A percentile compares a stretch with the other conserved stretches of the same genome.
Conservation (phyloP, 1,140 invertebrate species). For the Mamestra configurata region DNA sequence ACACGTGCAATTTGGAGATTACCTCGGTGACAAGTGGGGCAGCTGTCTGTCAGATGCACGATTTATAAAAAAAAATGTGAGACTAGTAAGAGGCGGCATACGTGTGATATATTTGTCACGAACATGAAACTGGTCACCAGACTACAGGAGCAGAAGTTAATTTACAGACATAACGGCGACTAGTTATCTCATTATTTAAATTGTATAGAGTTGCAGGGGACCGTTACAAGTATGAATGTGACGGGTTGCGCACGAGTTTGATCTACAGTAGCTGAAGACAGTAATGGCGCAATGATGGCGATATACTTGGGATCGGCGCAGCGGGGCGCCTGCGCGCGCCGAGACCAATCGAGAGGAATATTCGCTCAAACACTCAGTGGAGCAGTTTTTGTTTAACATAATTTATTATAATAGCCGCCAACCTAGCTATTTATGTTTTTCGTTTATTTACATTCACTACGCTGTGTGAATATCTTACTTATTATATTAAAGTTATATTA, state of each 20-base stretch:
- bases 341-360: constrained; percentile 60
- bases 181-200: constrained; percentile 42
- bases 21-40: constrained; percentile 16
- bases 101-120: constrained; percentile 18
- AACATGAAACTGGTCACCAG: neutral
- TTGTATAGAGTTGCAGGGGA: constrained; percentile 54
- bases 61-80: constrained; percentile 1
- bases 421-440: constrained; percentile 37
- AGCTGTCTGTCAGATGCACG: constrained; percentile 7
- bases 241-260: constrained; percentile 71
- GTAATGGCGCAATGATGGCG: constrained; percentile 73
- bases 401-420: constrained; percentile 69
- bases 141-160: neutral
- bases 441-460: constrained; percentile 36
- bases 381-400: constrained; percentile 65
- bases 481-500: neutral
- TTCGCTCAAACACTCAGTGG: constrained; percentile 48
- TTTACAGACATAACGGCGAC: constrained; percentile 23
- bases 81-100: neutral
- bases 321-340: constrained; percentile 61
- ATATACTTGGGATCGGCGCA: constrained; percentile 71
- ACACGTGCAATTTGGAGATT: constrained; percentile 24
- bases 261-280: constrained; percentile 73
- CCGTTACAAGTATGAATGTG: constrained; percentile 61
- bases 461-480: constrained; percentile 18